phyloP scores from a whole-genome alignment of 2,797 vertebrate species.

The Notolabrus celidotus region DNA sequence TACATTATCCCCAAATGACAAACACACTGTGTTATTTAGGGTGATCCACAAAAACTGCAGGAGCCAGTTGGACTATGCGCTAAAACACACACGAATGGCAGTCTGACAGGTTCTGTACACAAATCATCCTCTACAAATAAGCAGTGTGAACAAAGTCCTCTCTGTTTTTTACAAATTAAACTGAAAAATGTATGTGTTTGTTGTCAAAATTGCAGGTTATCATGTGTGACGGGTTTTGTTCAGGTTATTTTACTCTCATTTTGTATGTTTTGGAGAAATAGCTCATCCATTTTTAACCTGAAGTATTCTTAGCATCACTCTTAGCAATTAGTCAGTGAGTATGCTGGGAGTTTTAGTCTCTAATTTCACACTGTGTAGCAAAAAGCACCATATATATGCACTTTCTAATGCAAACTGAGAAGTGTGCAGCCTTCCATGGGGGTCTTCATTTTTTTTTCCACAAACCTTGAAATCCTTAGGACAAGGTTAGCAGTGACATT shows the following conservation, averaged over 20 bases:
- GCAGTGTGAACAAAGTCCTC: constrained; percentile 56
- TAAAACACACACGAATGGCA: constrained; percentile 78
- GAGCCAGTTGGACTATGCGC: constrained; percentile 74
- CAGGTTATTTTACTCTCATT: constrained; percentile 54
- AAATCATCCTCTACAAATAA: constrained; percentile 75
- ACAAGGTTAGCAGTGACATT: neutral
- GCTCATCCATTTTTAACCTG: constrained; percentile 37
- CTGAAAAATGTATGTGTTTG: constrained; percentile 57
- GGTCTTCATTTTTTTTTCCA: neutral
- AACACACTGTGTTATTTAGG: constrained; percentile 82
- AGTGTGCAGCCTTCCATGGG: neutral
- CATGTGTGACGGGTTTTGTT: constrained; percentile 27
- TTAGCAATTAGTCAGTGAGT: constrained; percentile 1
- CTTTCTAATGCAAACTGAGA: constrained; percentile 4
- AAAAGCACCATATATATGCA: neutral
- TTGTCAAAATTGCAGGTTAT: constrained; percentile 68
- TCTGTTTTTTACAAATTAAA: constrained; percentile 60
- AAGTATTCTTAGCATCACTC: neutral
- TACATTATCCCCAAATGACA: constrained; percentile 82
- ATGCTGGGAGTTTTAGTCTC: neutral
- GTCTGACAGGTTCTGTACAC: constrained; percentile 72
- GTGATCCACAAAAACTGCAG: constrained; percentile 75
- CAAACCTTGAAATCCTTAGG: neutral
- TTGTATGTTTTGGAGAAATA: constrained; percentile 15
- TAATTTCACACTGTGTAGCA: neutral